Evolutionary conservation across 2,888 invertebrate species (phyloP), one percentile per base, ranked within the genome.

Genomic region (Rotaria magnacalcarata): DNA sequence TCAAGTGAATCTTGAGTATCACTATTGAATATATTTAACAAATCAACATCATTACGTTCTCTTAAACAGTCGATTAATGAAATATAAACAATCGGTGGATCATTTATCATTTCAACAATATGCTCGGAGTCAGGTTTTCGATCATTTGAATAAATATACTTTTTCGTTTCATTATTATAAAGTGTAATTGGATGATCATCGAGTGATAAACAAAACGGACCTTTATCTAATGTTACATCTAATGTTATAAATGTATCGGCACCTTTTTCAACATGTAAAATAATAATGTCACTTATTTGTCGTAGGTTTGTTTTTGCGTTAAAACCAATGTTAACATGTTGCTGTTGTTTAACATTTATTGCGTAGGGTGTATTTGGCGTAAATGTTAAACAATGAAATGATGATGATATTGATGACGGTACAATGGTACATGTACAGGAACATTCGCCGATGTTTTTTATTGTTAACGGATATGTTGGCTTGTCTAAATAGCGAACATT

Each of bases 211-310:
- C 80, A 47, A 47, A 80, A 80, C n/a, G 80, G 80, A 24, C 80
- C 80, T 21, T 47, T 47, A 47, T 80, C 80, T 11, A 80, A 47
- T 47, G 80, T 80, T 19, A 80, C 16, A 47, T 80, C 80, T 80
- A 80, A 80, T 80, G 47, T 80, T n/a, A 80, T 80, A n/a, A 80
- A 80, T 47, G 43, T 80, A 47, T 80, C 80, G n/a, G 80, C 80
- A 47, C 80, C 80, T 47, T 80, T 80, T 80, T 80, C 80, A 47
- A 80, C 80, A n/a, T 43, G 80, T 80, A 80, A 47, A 47, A 80
- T 80, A 14, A 80, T 10, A 24, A 80, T 80, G 24, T 80, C 80
- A 80, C 47, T 80, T 24, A 80, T 43, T n/a, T 41, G 16, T 47
- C 24, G 10, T 1, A n/a, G 5, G n/a, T 47, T 24, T 34, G 14